These are phyloP conservation scores for Ciona savignyi DNA, from an alignment of 23 tunicate species.

Conservation along the genomic window DNA sequence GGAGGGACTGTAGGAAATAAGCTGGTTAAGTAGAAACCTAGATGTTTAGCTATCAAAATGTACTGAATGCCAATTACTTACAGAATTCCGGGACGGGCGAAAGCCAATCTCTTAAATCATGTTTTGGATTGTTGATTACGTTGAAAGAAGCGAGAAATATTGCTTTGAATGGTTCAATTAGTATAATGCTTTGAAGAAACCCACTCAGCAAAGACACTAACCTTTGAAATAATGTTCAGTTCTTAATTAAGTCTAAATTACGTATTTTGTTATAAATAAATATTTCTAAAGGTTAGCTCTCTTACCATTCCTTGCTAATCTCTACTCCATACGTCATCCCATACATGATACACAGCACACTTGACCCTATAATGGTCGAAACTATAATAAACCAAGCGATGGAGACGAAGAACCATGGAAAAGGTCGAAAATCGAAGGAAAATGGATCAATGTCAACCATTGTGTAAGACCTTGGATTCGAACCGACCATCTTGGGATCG, in stretches of 20 bases:
- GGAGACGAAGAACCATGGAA: constrained; percentile 14
- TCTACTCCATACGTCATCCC: constrained; percentile 26
- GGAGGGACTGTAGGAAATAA: too few relatives aligned
- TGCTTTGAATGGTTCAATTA: constrained; percentile 31
- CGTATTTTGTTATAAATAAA: too few relatives aligned
- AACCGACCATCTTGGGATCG: too few relatives aligned
- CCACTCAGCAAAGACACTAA: constrained; percentile 29
- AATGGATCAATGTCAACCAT: constrained; percentile 10
- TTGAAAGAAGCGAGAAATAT: constrained; percentile 12
- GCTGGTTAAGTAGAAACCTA: too few relatives aligned
- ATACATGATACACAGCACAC: constrained; percentile 7
- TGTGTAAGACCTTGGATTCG: not conserved
- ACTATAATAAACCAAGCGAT: constrained; percentile 12
- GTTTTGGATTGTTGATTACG: not conserved
- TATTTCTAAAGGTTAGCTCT: too few relatives aligned
- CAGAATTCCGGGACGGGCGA: constrained; percentile 11
- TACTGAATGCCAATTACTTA: too few relatives aligned
- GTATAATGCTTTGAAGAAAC: not conserved
- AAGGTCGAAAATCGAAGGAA: constrained; percentile 4
- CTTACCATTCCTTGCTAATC: constrained; percentile 11
- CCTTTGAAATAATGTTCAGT: too few relatives aligned
- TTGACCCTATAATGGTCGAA: not conserved
- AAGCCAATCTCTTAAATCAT: constrained; percentile 46
- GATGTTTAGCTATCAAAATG: too few relatives aligned
- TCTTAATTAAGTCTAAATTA: too few relatives aligned